A percentile compares a stretch with the other conserved stretches of the same genome.
phyloP scores from a whole-genome alignment of 2,113 vertebrate species.

The Psephotus haematonotus region DNA sequence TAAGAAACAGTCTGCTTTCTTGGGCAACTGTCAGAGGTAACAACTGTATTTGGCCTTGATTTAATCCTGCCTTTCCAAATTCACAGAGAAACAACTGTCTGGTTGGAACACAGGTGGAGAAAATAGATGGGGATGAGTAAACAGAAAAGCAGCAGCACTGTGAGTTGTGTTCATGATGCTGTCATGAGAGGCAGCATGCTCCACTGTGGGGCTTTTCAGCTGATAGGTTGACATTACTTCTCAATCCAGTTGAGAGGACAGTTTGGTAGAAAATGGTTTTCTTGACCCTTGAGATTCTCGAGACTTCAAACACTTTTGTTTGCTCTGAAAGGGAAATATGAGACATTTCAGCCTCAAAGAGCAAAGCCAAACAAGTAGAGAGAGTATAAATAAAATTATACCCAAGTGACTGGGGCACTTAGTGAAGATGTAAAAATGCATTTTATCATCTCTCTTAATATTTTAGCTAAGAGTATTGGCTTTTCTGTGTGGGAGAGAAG shows the following conservation, averaged over 20 bases:
- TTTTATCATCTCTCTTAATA: background rate
- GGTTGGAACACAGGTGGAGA: background rate
- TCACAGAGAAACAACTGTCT: background rate
- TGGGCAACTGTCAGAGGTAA: background rate
- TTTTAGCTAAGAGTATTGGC: background rate
- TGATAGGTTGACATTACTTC: background rate
- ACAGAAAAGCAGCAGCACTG: background rate
- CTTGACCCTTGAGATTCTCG: background rate
- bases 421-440: background rate
- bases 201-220: background rate
- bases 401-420: background rate
- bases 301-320: background rate
- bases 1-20: constrained; percentile 24
- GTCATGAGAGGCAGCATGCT: background rate
- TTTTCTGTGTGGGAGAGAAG: background rate
- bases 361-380: background rate
- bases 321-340: background rate
- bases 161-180: background rate
- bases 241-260: background rate
- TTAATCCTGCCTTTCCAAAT: constrained; percentile 18
- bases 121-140: background rate
- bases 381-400: background rate
- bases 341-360: background rate
- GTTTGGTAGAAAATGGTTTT: background rate
- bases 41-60: background rate